Percentiles rank a stretch among this genome's conserved stretches.
Conservation (phyloP, 2,888 invertebrate genomes). For the Amiota mariae region DNA sequence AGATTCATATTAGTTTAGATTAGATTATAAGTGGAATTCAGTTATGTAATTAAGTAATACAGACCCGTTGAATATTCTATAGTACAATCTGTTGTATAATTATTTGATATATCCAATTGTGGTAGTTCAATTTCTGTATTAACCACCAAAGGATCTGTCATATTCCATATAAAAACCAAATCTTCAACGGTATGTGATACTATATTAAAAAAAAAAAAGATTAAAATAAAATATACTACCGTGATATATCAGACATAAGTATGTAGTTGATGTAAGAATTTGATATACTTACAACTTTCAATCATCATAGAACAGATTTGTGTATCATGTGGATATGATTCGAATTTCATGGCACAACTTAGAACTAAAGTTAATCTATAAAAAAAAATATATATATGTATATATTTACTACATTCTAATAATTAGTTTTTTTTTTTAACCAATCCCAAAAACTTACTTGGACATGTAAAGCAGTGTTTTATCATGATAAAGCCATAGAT, state of each 20-base stretch:
- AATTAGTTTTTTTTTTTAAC: too few species aligned
- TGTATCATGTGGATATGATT: conserved; percentile 93
- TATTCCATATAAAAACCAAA: conserved; percentile 95
- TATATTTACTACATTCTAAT: conserved; percentile 4
- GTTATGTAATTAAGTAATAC: neutral
- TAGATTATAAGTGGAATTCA: neutral
- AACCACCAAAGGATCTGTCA: conserved; percentile 89
- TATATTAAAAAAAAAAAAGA: conserved; percentile 70
- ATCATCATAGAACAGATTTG: conserved; percentile 96
- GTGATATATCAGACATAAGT: too few species aligned
- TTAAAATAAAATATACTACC: too few species aligned
- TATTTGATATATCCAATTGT: conserved; percentile 88
- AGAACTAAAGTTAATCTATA: conserved; percentile 88
- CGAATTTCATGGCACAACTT: conserved; percentile 96
- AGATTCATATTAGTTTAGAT: too few species aligned
- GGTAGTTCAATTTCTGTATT: conserved; percentile 93
- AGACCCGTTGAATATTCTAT: conserved; percentile 88
- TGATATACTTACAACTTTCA: conserved; percentile 86
- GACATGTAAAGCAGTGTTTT: conserved; percentile 94
- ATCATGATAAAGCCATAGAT: conserved; percentile 92
- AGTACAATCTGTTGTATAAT: conserved; percentile 91
- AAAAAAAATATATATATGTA: conserved; percentile 44
- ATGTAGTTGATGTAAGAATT: neutral
- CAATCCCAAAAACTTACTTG: conserved; percentile 81
- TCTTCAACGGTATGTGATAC: conserved; percentile 96